Base-by-base conservation (phyloP, 2,797 vertebrate genomes). In the Setipinna tenuifilis region DNA sequence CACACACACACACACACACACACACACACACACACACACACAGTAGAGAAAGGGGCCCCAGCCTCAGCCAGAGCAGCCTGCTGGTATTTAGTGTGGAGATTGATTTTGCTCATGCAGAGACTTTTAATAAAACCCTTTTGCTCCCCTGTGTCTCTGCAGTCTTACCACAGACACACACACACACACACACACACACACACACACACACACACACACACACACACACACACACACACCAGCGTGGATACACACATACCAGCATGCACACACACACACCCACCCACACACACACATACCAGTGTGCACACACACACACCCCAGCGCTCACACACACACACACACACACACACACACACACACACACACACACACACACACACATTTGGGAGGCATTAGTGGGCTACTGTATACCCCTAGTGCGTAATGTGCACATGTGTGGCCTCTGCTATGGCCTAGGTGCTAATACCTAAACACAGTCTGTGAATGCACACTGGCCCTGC, bases 371-470 rank as follows among this genome's bases (percentile, higher is more conserved):
- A 84, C 85, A 61, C 86, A 89, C 89, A 86, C 91, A 95, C 95
- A 95, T 96, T 94, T 95, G 94, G 95, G 92, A 95, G 88, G 91
- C 88, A 95, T 96, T 96, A 95, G 92, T 88, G 83, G 90, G 95
- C 95, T 95, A 95, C 95, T 95, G 95, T 96, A 95, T 90, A 92
- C 92, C 90, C 89, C 91, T 89, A 88, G 91, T 84, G 82, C n/a
- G 48, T 81, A 84, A 75, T 28, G 62, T 58, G 28, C 68, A 57
- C 28, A 81, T 83, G 50, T 83, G 71, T 28, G 28, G 68, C 68
- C 68, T 75, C 28, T 19, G 31, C 28, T 75, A 35, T 75, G 28
- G 28, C 68, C 68, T 75, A 75, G 68, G 68, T 75, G 68, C 68
- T 75, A 75, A 75, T 35, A 75, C 68, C 68, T 16, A 75, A 35